Percentiles rank a stretch among this genome's conserved stretches.
Evolutionary conservation across 92 coral and sea anemone species (phyloP).

Genomic region (Epizoanthus ramosus): DNA sequence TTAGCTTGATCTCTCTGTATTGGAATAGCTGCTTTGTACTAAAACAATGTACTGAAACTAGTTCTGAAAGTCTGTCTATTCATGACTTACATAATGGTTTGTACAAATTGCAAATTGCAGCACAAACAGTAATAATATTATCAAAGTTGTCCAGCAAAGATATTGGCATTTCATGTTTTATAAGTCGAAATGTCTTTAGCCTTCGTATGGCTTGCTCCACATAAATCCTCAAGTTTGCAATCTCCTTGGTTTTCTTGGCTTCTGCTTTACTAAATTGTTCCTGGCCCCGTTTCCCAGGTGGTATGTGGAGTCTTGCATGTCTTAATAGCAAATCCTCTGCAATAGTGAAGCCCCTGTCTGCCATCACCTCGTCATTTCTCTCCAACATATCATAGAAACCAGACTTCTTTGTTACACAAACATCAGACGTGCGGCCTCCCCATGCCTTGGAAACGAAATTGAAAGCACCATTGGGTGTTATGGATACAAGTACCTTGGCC

Average conservation of each 20-base stretch:
- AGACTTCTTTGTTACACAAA: conserved; percentile 52
- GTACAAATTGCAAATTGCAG: conserved; percentile 48
- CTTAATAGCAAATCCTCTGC: conserved; percentile 49
- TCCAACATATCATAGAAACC: conserved; percentile 48
- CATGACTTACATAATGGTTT: conserved; percentile 24
- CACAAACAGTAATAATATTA: conserved; percentile 43
- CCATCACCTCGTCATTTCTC: conserved; percentile 59
- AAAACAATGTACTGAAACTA: too few species aligned
- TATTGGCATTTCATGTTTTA: conserved; percentile 62
- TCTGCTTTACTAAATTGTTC: conserved; percentile 42
- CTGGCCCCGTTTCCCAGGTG: conserved; percentile 57
- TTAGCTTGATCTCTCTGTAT: too few species aligned
- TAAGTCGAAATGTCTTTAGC: conserved; percentile 47
- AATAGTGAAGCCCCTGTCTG: conserved; percentile 60
- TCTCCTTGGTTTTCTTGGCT: conserved; percentile 41
- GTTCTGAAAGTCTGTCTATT: too few species aligned
- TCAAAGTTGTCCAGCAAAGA: conserved; percentile 42
- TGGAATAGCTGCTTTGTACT: too few species aligned
- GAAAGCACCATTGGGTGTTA: conserved; percentile 61
- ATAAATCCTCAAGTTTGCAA: conserved; percentile 51
- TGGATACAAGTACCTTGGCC: conserved; percentile 50
- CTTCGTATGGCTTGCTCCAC: conserved; percentile 61
- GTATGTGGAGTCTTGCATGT: conserved; percentile 40
- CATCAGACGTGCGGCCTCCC: conserved; percentile 61
- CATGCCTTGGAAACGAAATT: conserved; percentile 56